Conservation (phyloP, 2,888 invertebrate genomes). For the Rotaria magnacalcarata region DNA sequence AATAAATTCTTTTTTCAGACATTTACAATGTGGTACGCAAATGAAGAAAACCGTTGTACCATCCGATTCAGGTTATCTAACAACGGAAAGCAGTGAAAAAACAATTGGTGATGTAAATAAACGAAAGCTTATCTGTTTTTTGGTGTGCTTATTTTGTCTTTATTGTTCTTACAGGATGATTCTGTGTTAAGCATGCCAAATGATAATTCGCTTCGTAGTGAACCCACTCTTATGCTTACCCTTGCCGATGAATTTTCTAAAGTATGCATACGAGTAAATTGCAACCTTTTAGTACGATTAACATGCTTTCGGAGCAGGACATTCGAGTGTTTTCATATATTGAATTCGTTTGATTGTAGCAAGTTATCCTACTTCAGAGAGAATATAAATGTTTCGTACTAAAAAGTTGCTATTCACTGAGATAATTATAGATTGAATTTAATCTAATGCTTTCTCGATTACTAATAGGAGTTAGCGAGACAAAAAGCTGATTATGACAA, state of each 20-base stretch:
- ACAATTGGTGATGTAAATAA: not conserved
- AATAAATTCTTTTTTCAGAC: not conserved
- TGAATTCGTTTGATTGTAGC: too few species aligned
- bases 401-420: too few species aligned
- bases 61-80: conserved; percentile 33
- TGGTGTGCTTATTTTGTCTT: not conserved
- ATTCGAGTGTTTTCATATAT: too few species aligned
- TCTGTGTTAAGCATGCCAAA: not conserved
- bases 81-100: conserved; percentile 31
- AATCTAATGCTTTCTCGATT: too few species aligned
- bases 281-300: too few species aligned
- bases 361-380: too few species aligned
- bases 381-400: too few species aligned
- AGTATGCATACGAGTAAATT: not conserved
- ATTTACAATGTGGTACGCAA: conserved; percentile 3
- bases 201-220: not conserved
- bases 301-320: too few species aligned
- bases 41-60: not conserved
- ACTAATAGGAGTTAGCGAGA: not conserved
- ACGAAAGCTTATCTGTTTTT: not conserved
- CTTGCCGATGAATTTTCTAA: conserved; percentile 27
- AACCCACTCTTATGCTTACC: not conserved
- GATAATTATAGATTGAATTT: too few species aligned
- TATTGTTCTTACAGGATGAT: conserved; percentile 15
- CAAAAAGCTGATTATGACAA: conserved; percentile 7